Percentiles rank a stretch among this genome's conserved stretches.
phyloP scores from a whole-genome alignment of 2,888 invertebrate genomes.

The Synergus japonicus region DNA sequence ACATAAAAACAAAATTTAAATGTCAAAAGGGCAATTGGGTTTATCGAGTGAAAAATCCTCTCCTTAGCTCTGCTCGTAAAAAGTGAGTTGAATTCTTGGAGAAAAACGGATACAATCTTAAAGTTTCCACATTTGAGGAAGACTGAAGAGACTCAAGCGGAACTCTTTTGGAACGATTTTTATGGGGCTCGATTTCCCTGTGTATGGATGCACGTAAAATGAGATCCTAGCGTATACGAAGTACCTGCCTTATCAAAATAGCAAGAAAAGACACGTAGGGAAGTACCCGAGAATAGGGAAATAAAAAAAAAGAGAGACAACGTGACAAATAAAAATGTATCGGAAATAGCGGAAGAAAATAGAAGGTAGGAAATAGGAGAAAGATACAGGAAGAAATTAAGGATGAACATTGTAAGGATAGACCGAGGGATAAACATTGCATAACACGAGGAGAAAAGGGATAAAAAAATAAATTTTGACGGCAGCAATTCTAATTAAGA shows the following conservation, averaged over 20 bases:
- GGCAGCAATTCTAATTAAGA: constrained; percentile 65
- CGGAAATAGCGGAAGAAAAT: background rate
- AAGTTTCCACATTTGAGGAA: constrained; percentile 7
- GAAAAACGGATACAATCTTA: background rate
- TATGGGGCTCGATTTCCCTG: constrained; percentile 12
- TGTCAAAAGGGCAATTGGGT: background rate
- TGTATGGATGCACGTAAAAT: constrained; percentile 12
- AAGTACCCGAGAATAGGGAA: background rate
- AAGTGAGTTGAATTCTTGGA: background rate
- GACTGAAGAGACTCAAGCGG: background rate
- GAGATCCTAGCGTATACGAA: background rate
- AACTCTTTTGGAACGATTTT: constrained; percentile 22
- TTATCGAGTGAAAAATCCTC: constrained; percentile 10
- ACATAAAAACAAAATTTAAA: background rate
- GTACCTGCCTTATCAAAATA: background rate
- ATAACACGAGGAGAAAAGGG: constrained; percentile 41
- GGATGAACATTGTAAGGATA: constrained; percentile 7
- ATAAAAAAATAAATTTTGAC: constrained; percentile 49
- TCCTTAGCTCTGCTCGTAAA: background rate
- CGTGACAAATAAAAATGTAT: background rate
- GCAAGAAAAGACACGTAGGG: background rate
- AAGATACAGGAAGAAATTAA: constrained; percentile 41
- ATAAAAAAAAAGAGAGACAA: background rate
- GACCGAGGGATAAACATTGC: background rate
- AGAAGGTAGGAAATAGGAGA: background rate